Percentiles rank a stretch among this genome's conserved stretches.
These are phyloP conservation scores for rat (Rattus norvegicus) DNA, from an alignment of 2,113 vertebrate genomes.

Conservation along the genomic window GRCr8 NC_086039.1:19299001-19299500, in stretches of 20 bases:
- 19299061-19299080: too few species aligned
- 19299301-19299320: neutral
- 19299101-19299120: too few species aligned
- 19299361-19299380: neutral
- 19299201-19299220: neutral
- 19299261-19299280: neutral
- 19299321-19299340: neutral
- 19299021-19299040: too few species aligned
- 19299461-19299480: too few species aligned
- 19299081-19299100: too few species aligned
- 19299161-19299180: too few species aligned
- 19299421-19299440: neutral
- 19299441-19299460: neutral
- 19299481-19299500: too few species aligned
- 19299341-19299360: neutral
- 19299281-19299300: neutral
- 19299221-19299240: neutral
- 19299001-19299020: too few species aligned
- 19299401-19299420: neutral
- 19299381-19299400: neutral
- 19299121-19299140: too few species aligned
- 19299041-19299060: too few species aligned
- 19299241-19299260: neutral
- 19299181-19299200: neutral
- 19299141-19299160: too few species aligned